Conservation (phyloP, 2,888 invertebrate species). For the Rhorus exstirpatorius region DNA sequence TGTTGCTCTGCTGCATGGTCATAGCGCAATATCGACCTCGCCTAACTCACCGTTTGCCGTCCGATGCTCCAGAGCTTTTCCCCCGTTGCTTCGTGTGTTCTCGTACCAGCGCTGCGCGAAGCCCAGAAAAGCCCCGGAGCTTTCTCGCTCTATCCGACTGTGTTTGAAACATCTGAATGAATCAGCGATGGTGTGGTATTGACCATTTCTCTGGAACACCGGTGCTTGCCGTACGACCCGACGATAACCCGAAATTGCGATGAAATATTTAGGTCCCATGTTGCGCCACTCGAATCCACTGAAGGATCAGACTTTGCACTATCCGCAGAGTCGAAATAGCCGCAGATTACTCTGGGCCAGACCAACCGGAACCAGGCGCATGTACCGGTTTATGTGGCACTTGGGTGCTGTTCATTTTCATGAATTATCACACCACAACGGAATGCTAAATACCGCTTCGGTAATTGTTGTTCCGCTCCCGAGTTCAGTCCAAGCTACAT, state of each 20-base stretch:
- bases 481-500: neutral
- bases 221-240: neutral
- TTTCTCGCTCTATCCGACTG: conserved; percentile 3
- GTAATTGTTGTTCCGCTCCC: conserved; percentile 17
- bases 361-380: neutral
- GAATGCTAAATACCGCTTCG: conserved; percentile 21
- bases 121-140: neutral
- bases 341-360: neutral
- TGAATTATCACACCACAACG: conserved; percentile 12
- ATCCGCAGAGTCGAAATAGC: neutral
- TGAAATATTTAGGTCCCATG: conserved; percentile 25
- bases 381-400: conserved; percentile 15
- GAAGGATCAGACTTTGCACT: conserved; percentile 50
- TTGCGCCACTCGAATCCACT: conserved; percentile 7
- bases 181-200: neutral
- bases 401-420: conserved; percentile 42
- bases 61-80: conserved; percentile 35
- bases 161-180: neutral
- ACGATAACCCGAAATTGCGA: conserved; percentile 36
- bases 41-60: conserved; percentile 26
- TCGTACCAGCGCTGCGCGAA: neutral
- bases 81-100: conserved; percentile 10
- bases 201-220: conserved; percentile 13
- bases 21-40: conserved; percentile 45
- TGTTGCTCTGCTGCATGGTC: conserved; percentile 32